These are phyloP conservation scores for Crambe crambe DNA, from an alignment of 37 sponge, comb jelly and placozoan genomes.

Conservation along the genomic window DNA sequence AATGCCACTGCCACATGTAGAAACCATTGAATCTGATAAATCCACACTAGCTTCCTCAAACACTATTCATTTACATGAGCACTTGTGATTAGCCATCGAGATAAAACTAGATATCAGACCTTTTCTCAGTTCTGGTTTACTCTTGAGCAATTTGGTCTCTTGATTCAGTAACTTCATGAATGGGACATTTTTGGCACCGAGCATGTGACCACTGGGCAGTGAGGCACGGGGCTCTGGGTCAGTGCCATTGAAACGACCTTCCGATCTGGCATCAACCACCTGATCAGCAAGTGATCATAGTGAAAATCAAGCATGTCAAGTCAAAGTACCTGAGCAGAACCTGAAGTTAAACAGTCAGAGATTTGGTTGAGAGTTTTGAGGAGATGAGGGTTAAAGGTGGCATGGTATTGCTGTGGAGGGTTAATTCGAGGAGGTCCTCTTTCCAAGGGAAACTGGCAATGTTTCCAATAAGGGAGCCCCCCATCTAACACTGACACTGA, in stretches of 20 bases:
- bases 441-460: slow-evolving; percentile 21
- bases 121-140: slow-evolving; percentile 42
- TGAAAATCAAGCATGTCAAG: not conserved
- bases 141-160: slow-evolving; percentile 39
- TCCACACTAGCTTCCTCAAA: slow-evolving; percentile 63
- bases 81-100: not conserved
- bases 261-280: slow-evolving; percentile 76
- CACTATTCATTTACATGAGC: slow-evolving; percentile 31
- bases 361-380: slow-evolving; percentile 56
- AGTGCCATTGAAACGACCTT: slow-evolving; percentile 67
- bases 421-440: slow-evolving; percentile 8
- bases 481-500: slow-evolving; percentile 78
- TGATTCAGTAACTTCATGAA: slow-evolving; percentile 46
- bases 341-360: slow-evolving; percentile 15
- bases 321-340: slow-evolving; percentile 23
- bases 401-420: slow-evolving; percentile 6
- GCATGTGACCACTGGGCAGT: slow-evolving; percentile 82
- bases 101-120: slow-evolving; percentile 18
- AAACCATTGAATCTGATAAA: slow-evolving; percentile 55
- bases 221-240: slow-evolving; percentile 73
- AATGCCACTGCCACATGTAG: slow-evolving; percentile 83
- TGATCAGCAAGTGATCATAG: not conserved
- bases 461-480: slow-evolving; percentile 64
- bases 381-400: slow-evolving; percentile 21
- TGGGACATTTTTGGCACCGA: slow-evolving; percentile 60